phyloP scores from a whole-genome alignment of 2,888 invertebrate genomes.

The Leucania comma region DNA sequence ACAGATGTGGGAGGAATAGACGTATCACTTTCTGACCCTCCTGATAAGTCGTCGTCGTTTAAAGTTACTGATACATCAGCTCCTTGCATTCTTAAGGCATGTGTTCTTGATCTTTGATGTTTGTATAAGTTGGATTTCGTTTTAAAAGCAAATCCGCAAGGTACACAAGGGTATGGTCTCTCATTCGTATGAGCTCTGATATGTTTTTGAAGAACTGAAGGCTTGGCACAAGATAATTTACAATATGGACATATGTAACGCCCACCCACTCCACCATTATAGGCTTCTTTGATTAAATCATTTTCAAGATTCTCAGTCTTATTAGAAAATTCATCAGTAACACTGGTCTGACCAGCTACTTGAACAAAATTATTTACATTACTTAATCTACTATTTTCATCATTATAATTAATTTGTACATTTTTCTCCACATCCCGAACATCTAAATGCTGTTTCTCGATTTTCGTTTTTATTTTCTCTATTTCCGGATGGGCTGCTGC shows the following conservation, averaged over 20 bases:
- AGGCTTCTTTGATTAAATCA: conserved; percentile 88
- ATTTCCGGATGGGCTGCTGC: conserved; percentile 87
- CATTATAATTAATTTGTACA: conserved; percentile 90
- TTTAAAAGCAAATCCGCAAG: conserved; percentile 98
- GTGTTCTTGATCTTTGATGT: conserved; percentile 95
- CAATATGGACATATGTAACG: conserved; percentile 97
- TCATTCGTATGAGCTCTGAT: conserved; percentile 98
- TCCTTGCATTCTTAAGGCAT: conserved; percentile 92
- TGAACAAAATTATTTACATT: conserved; percentile 88
- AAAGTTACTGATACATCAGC: conserved; percentile 88
- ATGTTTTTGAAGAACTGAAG: conserved; percentile 98
- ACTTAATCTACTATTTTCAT: conserved; percentile 86
- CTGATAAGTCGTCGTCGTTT: conserved; percentile 91
- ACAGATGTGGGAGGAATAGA: conserved; percentile 84
- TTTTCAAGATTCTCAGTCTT: conserved; percentile 90
- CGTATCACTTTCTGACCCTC: conserved; percentile 91
- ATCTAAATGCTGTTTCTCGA: conserved; percentile 74
- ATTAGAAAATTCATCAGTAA: conserved; percentile 89
- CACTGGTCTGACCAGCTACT: conserved; percentile 90
- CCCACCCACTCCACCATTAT: conserved; percentile 88
- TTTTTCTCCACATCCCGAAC: conserved; percentile 81
- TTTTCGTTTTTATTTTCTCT: conserved; percentile 83
- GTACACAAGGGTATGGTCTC: conserved; percentile 96
- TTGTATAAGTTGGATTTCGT: conserved; percentile 98
- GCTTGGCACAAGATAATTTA: conserved; percentile 97